Percentiles rank a stretch among this genome's conserved stretches.
phyloP scores from a whole-genome alignment of 2,113 vertebrate genomes.

The Otus sunia region DNA sequence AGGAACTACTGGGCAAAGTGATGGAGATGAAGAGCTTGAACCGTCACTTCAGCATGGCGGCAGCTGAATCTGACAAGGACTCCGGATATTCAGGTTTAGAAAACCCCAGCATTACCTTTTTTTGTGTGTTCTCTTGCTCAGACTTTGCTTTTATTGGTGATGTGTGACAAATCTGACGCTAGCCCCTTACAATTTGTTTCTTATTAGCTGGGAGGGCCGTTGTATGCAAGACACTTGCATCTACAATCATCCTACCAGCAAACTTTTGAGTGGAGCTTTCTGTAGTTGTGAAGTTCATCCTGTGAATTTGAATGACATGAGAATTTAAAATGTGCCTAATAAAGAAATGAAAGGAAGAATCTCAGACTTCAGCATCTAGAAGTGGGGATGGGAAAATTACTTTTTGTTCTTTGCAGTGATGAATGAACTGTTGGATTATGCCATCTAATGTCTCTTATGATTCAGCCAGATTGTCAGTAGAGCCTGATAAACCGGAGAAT shows the following conservation, averaged over 20 bases:
- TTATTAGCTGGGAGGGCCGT: not conserved
- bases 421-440: not conserved
- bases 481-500: not conserved
- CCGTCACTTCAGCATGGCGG: constrained; percentile 17
- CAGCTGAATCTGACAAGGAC: constrained; percentile 83
- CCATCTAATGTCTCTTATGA: fast-evolving
- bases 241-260: not conserved
- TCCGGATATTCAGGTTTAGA: constrained; percentile 88
- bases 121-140: not conserved
- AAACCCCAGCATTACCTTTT: not conserved
- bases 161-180: not conserved
- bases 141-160: not conserved
- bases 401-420: not conserved
- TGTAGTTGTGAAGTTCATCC: not conserved
- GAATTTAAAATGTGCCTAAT: not conserved
- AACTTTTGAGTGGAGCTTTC: not conserved
- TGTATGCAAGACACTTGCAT: not conserved
- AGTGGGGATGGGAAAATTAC: not conserved
- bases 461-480: not conserved
- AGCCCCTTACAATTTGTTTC: not conserved
- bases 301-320: not conserved
- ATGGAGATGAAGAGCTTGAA: constrained; percentile 50
- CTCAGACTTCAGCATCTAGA: not conserved
- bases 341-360: not conserved
- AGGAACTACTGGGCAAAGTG: constrained; percentile 44